Evolutionary conservation across 2,888 invertebrate genomes (phyloP), one percentile per base, ranked within the genome.

Genomic region (Stegophylla sp.): DNA sequence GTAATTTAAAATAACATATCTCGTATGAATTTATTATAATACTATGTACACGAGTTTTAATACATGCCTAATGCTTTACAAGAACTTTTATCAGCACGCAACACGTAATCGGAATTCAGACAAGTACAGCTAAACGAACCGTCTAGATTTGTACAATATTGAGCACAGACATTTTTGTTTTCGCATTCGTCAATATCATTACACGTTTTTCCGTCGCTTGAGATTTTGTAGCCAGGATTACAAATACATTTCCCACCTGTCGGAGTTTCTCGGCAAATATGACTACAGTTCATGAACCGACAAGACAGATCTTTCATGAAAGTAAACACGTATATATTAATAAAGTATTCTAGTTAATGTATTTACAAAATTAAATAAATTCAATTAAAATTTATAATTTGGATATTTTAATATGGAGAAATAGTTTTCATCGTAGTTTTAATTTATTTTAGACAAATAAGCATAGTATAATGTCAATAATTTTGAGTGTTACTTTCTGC

Each of bases 101-200:
- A 86, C 0, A 88, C 85, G 83, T 89, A 92, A 23, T 90, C 91
- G 12, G 84, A 82, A n/a, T 88, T 86, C 83, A 88, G 87, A 83
- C 92, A 92, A 5, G 88, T 87, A 84, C 92, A 92, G 1, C 86
- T 71, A 85, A 88, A 91, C 0, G 89, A 88, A 0, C 91, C 91
- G 0, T 85, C 86, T 0, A 86, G 85, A 84, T 92, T 91, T 43
- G 85, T 84, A 85, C 92, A 92, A 4, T 88, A 84, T 85, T 94
- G 94, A 4, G 92, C 89, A 85, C 94, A 94, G 0, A 88, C 86
- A 23, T 87, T 86, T 20, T 88, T 87, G 1, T 85, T 83, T 1
- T 86, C 83, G 85, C 96, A 96, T 86, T 95, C 95, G 84, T 94
- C 88, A 0, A 92, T 87, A 85, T 95, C 93, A 17, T 85, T 85